These are phyloP conservation scores for Leptopilina myrica DNA, from an alignment of 2,888 invertebrate genomes.

Conservation along the genomic window DNA sequence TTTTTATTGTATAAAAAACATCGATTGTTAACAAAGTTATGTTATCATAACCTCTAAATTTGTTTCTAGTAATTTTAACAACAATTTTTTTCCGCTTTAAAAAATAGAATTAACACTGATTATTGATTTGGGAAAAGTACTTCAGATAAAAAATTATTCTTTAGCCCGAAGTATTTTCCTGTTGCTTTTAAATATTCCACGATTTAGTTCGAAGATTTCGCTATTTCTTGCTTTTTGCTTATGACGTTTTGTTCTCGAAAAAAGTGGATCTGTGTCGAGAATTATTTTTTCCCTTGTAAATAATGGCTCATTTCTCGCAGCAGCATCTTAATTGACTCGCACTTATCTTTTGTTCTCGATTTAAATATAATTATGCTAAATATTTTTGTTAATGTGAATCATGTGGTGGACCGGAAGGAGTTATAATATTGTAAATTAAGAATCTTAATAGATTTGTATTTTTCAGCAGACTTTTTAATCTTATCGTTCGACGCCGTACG, in stretches of 20 bases:
- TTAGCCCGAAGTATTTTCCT: background rate
- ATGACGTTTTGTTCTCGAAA: background rate
- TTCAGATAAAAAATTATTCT: background rate
- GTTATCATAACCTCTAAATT: constrained; percentile 11
- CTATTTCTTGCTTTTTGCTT: background rate
- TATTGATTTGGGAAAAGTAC: background rate
- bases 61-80: background rate
- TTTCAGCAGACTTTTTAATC: constrained; percentile 21
- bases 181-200: no score
- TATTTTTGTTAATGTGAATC: background rate
- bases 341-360: no score
- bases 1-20: no score
- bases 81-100: background rate
- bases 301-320: no score
- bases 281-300: background rate
- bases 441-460: constrained; percentile 6
- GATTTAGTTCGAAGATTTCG: no score
- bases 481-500: constrained; percentile 12
- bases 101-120: background rate
- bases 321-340: no score
- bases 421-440: background rate
- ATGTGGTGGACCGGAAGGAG: background rate
- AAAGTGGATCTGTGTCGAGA: background rate
- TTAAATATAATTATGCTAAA: no score
- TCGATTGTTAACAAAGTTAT: no score